Percentiles rank a stretch among this genome's conserved stretches.
These are phyloP conservation scores for Phylloscopus trochiloides DNA, from an alignment of 2,113 vertebrate genomes.

Conservation along the genomic window DNA sequence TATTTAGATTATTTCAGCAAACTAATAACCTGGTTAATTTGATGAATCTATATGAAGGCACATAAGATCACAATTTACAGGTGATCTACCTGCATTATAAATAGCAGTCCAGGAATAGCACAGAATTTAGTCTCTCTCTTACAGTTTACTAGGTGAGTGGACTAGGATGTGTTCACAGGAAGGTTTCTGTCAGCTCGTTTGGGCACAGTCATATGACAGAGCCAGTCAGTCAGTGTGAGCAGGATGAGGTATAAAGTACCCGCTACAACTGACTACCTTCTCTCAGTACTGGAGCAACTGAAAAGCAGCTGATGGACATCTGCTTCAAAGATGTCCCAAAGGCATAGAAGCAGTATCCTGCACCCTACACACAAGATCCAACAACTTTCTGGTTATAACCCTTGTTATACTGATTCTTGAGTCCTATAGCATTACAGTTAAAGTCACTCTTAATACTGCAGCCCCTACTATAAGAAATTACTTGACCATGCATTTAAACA, in stretches of 20 bases:
- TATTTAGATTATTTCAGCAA: not conserved
- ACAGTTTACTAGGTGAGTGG: not conserved
- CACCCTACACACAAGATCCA: not conserved
- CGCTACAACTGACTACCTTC: not conserved
- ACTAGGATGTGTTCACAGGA: not conserved
- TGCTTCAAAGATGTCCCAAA: not conserved
- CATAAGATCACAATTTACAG: not conserved
- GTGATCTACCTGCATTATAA: not conserved
- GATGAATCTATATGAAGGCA: not conserved
- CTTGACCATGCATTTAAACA: not conserved
- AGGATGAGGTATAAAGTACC: not conserved
- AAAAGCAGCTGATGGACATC: not conserved
- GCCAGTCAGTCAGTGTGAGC: not conserved
- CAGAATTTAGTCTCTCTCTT: not conserved
- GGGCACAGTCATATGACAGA: rapidly evolving
- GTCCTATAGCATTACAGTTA: not conserved
- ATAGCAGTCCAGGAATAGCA: not conserved
- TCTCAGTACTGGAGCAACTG: not conserved
- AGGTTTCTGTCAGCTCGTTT: not conserved
- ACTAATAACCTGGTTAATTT: not conserved
- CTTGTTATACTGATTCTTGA: not conserved
- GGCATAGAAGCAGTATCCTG: not conserved
- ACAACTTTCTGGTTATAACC: not conserved
- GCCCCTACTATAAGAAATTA: not conserved
- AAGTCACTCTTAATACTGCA: not conserved